Base-by-base conservation (phyloP, 1,140 invertebrate species). In the Dolichoris vasculosae region DNA sequence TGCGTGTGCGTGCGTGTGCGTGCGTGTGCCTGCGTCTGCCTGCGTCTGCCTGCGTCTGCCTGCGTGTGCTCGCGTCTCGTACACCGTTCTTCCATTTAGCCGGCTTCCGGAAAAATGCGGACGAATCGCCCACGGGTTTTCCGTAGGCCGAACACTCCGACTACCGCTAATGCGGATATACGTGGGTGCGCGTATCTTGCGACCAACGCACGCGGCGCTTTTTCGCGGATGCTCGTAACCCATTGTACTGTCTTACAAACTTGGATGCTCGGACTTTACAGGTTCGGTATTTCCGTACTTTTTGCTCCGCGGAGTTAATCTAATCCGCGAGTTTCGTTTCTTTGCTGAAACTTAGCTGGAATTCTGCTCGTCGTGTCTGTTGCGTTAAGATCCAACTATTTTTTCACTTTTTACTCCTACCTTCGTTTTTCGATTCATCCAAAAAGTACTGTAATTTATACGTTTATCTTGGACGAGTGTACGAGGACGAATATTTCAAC, bases 1-100 rank as follows among this genome's bases (percentile, higher is more conserved):
- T 4, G 43, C 48, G 64, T 32, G 46, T 26, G 48, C 15, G 55
- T 38, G 48, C 23, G 26, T 51, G 1, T 48, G 48, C 26, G 76
- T 79, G 32, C 32, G 64, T 35, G 38, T 38, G 30, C 48, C 35
- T 43, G 30, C 55, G 30, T n/a, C n/a, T n/a, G 75, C 23, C 23
- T 4, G 43, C 48, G 64, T 32, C 43, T 26, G 48, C 15, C 73
- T 38, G 48, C 23, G 26, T 51, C 7, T 48, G 48, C 26, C 63
- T 79, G 32, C 32, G 64, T 35, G 38, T 38, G 30, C 48, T 46
- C 55, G 30, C 55, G 30, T 46, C 55, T 23, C 55, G 30, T 78
- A 86, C 84, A 86, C 23, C 30, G 35, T 77, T 86, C 79, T 86
- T 86, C 84, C 84, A 86, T 86, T 86, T 86, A 82, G 84, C 43